A percentile compares a stretch with the other conserved stretches of the same genome.
phyloP scores from a whole-genome alignment of 2,113 vertebrate genomes.

The Paramormyrops kingsleyae region DNA sequence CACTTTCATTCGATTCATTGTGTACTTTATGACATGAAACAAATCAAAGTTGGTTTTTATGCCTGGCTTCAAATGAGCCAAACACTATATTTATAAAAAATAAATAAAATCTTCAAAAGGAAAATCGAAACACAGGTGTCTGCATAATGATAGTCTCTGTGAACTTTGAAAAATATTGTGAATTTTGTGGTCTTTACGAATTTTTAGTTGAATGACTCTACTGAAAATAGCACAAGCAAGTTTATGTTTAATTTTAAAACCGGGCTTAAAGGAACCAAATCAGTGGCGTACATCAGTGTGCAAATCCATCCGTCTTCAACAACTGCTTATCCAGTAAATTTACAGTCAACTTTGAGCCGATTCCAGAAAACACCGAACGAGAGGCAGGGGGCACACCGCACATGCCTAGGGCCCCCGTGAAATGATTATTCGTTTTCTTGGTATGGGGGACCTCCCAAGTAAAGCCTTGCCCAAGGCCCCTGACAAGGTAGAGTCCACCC shows the following conservation, averaged over 20 bases:
- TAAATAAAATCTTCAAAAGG: not conserved
- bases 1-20: not conserved
- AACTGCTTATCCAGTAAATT: not conserved
- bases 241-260: not conserved
- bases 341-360: not conserved
- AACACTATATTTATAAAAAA: slow-evolving; percentile 2
- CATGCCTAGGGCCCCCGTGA: not conserved
- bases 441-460: not conserved
- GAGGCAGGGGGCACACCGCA: not conserved
- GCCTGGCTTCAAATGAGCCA: not conserved
- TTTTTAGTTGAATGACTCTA: not conserved
- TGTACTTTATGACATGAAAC: not conserved
- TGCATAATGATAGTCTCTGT: not conserved
- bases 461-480: not conserved
- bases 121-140: not conserved
- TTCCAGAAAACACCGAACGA: not conserved
- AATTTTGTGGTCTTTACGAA: not conserved
- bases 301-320: not conserved
- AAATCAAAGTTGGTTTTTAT: not conserved
- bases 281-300: not conserved
- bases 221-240: not conserved
- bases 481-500: not conserved
- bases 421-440: not conserved
- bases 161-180: not conserved
- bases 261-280: not conserved